Base-by-base conservation (phyloP, 2,113 vertebrate species). In the Dinomys branickii region DNA sequence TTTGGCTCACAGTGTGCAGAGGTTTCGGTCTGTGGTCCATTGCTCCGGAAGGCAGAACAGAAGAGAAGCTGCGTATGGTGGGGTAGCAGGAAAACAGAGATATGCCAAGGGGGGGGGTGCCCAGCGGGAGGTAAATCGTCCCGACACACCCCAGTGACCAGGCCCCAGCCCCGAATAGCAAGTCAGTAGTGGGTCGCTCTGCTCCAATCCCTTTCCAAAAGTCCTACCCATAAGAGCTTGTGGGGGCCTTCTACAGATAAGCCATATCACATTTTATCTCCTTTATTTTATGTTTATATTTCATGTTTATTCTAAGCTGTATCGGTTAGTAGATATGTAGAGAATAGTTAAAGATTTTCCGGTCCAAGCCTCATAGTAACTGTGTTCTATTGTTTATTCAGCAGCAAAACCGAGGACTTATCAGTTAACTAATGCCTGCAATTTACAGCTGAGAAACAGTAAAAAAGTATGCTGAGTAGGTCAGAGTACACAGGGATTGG, bases 291-390 rank as follows among this genome's bases (percentile, higher is more conserved):
- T 85, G 84, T 10, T 35, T 44, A 83, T 35, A 17, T 92, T 87
- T 59, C 85, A 50, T 69, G 38, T 77, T 91, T 69, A 75, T 58
- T 85, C 35, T 93, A 93, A 44, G 35, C 3, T 81, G 3, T 30
- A 82, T 75, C 50, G 50, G 54, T 85, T 94, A 67, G 30, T n/a
- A 16, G 47, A n/a, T 61, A 88, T 56, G 6, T 91, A 54, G 52
- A 30, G 44, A 91, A 85, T 90, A 95, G 59, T 92, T 56, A 85
- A 94, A 87, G 16, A 44, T 80, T 85, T 96, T 88, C 47, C 52
- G 56, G 16, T 7, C 33, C 52, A 78, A 50, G 26, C 77, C 59
- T 85, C 59, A 44, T 2, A 88, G 54, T 75, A 67, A 90, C 30
- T 59, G 38, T 84, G 38, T 65, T 77, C 61, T 89, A 5, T 93